Evolutionary conservation across 1,140 invertebrate genomes (phyloP), one percentile per base, ranked within the genome.

Genomic region (Sarcophaga bullata): DNA sequence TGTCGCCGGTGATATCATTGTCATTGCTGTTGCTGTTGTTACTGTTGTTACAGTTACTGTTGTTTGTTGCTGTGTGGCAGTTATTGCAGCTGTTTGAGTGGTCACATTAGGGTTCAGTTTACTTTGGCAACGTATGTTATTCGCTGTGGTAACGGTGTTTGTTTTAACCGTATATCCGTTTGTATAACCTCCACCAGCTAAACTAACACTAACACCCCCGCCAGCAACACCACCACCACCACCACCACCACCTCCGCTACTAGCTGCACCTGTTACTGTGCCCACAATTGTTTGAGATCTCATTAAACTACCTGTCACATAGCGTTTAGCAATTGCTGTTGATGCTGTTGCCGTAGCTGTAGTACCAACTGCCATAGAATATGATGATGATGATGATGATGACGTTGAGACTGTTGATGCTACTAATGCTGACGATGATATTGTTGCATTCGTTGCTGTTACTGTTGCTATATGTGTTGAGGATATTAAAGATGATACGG

Each of bases 301-400:
- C 81, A 89, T 87, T 73, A 90, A 73, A 10, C 86, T 88, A 1
- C 88, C 88, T 0, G 86, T 83, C 87, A 87, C 88, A 49, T 89
- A 87, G 7, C 88, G 84, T 78, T 84, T 86, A 62, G 72, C 52
- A 8, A 78, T 80, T 80, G 75, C 80, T 8, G 75, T 72, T 48
- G 47, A 50, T 50, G 81, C 6, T 15, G 46, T 73, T 75, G 83
- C 46, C 68, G 76, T 49, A 46, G 73, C 17, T 25, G 37, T 15
- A 25, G 13, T 7, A 58, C 17, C 58, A 62, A 54, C 58, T 82
- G 81, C 11, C 48, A 10, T 78, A 54, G 73, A 46, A 68, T 17
- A 19, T 80, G 80, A 8, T 1, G 25, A 37, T 37, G 25, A 37
- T 37, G 25, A 37, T 50, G 68, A 19, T 52, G 73, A 19, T 19